Base-by-base conservation (phyloP, 1,140 invertebrate species). In the Panagrolaimus sp. region DNA sequence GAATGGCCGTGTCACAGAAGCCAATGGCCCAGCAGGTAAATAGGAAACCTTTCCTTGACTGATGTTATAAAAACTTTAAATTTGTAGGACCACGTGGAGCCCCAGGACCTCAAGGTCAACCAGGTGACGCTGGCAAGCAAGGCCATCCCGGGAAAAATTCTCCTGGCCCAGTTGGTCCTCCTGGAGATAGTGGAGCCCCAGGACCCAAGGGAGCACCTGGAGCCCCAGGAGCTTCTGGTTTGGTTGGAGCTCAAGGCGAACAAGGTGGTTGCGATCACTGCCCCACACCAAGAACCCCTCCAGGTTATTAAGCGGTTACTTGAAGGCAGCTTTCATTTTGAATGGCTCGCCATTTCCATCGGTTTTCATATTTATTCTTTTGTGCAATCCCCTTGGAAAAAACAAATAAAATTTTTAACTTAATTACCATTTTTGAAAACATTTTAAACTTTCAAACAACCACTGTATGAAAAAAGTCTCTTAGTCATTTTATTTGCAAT, bases 11-110 rank as follows among this genome's bases (percentile, higher is more conserved):
- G 43, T 28, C n/a, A 55, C 71, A 21, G 72, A 79, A 70, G 75
- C 83, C 66, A 82, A 81, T 70, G 80, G 81, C 17, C 77, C 81
- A 24, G 81, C 80, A 32, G 80, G 80, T 46, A 75, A 78, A 17
- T 43, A 43, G 43, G 71, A 73, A 43, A n/a, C n/a, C 8, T 32
- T 26, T 62, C 8, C 21, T 14, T 9, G n/a, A 9, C 8, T 9
- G 14, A 62, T 62, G 8, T 9, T 26, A 62, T n/a, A 26, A 9
- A 9, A 9, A 26, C n/a, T 17, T 14, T 26, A n/a, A 9, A 17
- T 32, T 32, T 32, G 55, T 66, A 48, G 74, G 74, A 68, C 55
- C 73, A 26, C 62, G 55, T 45, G 73, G 73, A 73, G 26, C 68
- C 10, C 67, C 73, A n/a, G 75, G 75, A 43, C 69, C 71, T 26